These are phyloP conservation scores for Cerceris ruficornis DNA, from an alignment of 2,888 invertebrate genomes.

Conservation along the genomic window DNA sequence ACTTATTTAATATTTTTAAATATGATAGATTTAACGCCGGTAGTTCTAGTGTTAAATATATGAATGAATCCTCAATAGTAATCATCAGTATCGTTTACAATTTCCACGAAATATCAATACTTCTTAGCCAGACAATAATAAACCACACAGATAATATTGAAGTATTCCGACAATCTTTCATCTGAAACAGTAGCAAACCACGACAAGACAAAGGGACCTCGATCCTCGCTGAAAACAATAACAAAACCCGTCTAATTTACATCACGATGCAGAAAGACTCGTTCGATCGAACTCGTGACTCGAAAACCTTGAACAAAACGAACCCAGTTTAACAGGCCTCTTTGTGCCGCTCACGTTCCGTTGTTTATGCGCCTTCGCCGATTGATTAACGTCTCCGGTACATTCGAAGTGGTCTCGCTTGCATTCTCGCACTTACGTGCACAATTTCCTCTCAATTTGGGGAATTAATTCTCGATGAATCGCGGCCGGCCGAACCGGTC, in stretches of 20 bases:
- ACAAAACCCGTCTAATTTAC: not conserved
- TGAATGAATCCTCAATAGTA: too few species aligned
- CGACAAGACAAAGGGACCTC: not conserved
- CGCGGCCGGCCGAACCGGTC: conserved; percentile 23
- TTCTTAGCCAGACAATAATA: too few species aligned
- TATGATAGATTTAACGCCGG: too few species aligned
- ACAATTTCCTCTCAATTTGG: conserved; percentile 34
- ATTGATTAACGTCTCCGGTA: not conserved
- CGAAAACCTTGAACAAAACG: conserved; percentile 42
- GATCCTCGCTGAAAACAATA: not conserved
- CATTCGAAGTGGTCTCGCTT: not conserved
- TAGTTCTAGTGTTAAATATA: too few species aligned
- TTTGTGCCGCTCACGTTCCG: conserved; percentile 17
- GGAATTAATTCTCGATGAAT: conserved; percentile 32
- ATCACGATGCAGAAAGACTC: not conserved
- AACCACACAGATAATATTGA: too few species aligned
- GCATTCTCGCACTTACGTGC: not conserved
- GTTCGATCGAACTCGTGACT: conserved; percentile 22
- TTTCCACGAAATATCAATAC: too few species aligned
- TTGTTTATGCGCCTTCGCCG: not conserved
- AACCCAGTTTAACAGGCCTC: conserved; percentile 10
- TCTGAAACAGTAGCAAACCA: too few species aligned
- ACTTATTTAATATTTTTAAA: too few species aligned
- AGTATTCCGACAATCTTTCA: too few species aligned
- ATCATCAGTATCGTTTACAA: too few species aligned